phyloP scores from a whole-genome alignment of 53 echinoderm and acorn worm species.

The Astropecten irregularis region DNA sequence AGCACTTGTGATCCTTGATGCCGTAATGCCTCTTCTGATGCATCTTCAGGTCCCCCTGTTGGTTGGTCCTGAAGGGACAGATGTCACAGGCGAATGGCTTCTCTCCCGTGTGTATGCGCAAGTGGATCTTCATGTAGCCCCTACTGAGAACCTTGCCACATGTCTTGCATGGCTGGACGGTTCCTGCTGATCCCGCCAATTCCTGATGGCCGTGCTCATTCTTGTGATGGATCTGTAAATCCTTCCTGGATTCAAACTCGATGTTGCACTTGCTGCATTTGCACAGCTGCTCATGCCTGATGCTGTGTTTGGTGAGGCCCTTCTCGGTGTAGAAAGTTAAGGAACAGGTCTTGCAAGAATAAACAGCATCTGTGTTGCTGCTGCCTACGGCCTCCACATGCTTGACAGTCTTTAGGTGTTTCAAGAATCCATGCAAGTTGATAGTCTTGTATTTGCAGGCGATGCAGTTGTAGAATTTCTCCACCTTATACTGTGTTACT shows the following conservation, averaged over 20 bases:
- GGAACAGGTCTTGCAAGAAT: constrained; percentile 8
- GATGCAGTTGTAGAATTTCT: background rate
- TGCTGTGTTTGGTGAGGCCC: constrained; percentile 10
- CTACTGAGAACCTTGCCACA: constrained; percentile 2
- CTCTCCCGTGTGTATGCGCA: constrained; percentile 60
- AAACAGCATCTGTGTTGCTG: background rate
- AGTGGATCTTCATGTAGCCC: constrained; percentile 35
- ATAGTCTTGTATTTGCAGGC: background rate
- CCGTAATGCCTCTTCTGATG: constrained; percentile 90
- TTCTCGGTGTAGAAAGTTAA: constrained; percentile 12
- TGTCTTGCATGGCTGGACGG: constrained; percentile 4
- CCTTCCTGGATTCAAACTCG: constrained; percentile 40
- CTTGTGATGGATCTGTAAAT: constrained; percentile 28
- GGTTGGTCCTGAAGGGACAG: constrained; percentile 62
- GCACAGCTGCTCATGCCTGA: constrained; percentile 20
- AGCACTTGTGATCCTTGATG: constrained; percentile 83
- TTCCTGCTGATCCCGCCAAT: background rate
- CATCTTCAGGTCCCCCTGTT: constrained; percentile 75
- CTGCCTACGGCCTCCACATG: background rate
- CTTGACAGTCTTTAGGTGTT: constrained; percentile 25
- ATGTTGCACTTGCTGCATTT: constrained; percentile 48
- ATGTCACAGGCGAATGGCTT: constrained; percentile 69
- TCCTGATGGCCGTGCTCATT: background rate
- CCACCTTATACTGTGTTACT: background rate
- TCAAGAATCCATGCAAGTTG: background rate